Evolutionary conservation across 2,888 invertebrate species (phyloP), one percentile per base, ranked within the genome.

Genomic region (Standfussiana lucernea): DNA sequence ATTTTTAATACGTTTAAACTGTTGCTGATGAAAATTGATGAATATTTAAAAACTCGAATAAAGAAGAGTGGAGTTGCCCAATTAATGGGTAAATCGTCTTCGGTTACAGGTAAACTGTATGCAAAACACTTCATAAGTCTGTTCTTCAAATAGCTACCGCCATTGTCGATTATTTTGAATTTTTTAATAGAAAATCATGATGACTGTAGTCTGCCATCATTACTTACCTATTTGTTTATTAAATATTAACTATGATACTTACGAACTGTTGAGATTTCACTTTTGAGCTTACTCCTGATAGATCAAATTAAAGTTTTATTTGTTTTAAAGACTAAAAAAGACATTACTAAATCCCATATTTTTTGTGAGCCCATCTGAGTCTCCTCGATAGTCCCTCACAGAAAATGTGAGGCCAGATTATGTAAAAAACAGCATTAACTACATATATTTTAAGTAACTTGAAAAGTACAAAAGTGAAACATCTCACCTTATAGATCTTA

Each of bases 401-500:
- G 40, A 72, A 80, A 53, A 79, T 76, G 56, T 10, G 35, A 47
- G 13, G 13, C 24, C 11, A 47, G 28, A 50, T 69, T 56, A 72
- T 42, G 21, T 66, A 71, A 68, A 72, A 77, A 72, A 75, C 68
- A 40, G 7, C 53, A 59, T 53, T 53, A 37, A 45, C 15, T 62
- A 45, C 37, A 78, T 79, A 45, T 45, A 78, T 79, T 72, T 77
- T 37, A 69, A 65, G 64, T 37, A 77, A 70, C 50, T 80, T 45
- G n/a, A 24, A 70, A 72, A 61, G 32, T 76, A 62, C 68, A 61
- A 53, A 79, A 69, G 37, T 72, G 68, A 76, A 82, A 82, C 62
- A 71, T 72, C 71, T 75, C 83, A 74, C 62, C 69, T 86, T 80
- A 80, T 65, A 68, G 74, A 75, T 79, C 67, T 75, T 76, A 86